Conservation (phyloP, 2,888 invertebrate genomes). For the Polylopha cassiicola region DNA sequence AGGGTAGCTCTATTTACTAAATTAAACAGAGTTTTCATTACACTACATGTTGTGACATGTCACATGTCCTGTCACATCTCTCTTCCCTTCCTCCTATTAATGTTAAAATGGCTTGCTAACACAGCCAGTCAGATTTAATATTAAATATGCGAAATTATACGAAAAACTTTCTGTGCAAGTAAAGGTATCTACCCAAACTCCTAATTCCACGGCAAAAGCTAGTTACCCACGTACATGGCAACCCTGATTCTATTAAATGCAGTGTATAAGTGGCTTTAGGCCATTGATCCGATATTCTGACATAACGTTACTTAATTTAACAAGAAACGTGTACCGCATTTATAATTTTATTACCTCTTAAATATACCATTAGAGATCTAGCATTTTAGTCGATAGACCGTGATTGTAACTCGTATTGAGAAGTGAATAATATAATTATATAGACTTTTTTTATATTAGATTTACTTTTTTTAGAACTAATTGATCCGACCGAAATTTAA, state of each 20-base stretch:
- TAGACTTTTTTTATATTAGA: too few species aligned
- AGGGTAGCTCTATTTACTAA: too few species aligned
- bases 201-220: constrained; percentile 1
- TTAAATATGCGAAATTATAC: too few species aligned
- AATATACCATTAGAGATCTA: constrained; percentile 23
- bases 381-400: constrained; percentile 1
- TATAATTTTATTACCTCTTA: constrained; percentile 45
- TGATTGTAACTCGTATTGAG: not conserved
- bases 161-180: too few species aligned
- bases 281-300: constrained; percentile 29
- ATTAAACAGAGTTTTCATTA: too few species aligned
- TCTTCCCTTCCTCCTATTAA: too few species aligned
- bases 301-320: constrained; percentile 53
- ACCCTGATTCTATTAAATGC: constrained; percentile 20
- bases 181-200: not conserved
- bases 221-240: constrained; percentile 1
- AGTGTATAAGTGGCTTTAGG: constrained; percentile 22
- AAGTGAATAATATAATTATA: constrained; percentile 8
- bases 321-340: constrained; percentile 39
- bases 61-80: too few species aligned
- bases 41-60: too few species aligned
- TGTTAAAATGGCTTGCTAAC: too few species aligned
- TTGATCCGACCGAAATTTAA: too few species aligned
- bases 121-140: too few species aligned
- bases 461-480: too few species aligned